Base-by-base conservation (phyloP, 1,140 invertebrate genomes). In the Conopomorpha cramerella region DNA sequence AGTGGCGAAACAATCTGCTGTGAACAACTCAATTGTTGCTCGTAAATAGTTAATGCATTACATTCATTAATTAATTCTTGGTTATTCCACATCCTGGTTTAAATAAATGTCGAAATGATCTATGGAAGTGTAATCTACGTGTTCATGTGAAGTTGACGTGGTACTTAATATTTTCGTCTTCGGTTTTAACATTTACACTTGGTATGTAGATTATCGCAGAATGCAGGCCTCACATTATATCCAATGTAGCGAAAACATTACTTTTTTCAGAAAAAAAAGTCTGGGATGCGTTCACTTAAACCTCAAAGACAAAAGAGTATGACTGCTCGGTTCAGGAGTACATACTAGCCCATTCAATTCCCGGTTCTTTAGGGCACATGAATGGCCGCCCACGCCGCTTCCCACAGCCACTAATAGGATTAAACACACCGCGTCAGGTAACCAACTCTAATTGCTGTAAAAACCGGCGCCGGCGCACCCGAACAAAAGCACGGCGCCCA, bases 381-480 rank as follows among this genome's bases (percentile, higher is more conserved):
- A n/a, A n/a, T 36, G 56, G 48, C 64, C 64, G 55, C 63, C 63
- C 61, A 65, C 51, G 45, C 41, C 15, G 55, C 39, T 34, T 26
- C 30, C 31, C 26, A 28, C 45, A 39, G 51, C 49, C 44, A 47
- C 35, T 68, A 70, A 73, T 73, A 70, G 68, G 66, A 67, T 74
- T 71, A 74, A 49, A 34, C 40, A 35, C 44, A 52, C 49, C 39
- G 49, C 51, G 50, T 43, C 70, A 74, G 70, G 70, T 73, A 73
- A 72, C 51, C 65, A 62, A 56, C 55, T 71, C 51, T 74, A 74
- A 74, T 74, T 73, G 64, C 64, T 65, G 66, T 68, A 60, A 68
- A 62, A 64, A 65, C 65, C 58, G 55, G 49, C 51, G 55, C 62
- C 59, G 60, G 68, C 65, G 57, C 51, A 53, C 18, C 37, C 34